Evolutionary conservation across 1,140 invertebrate genomes (phyloP), one percentile per base, ranked within the genome.

Genomic region (Scaptomyza pallida): DNA sequence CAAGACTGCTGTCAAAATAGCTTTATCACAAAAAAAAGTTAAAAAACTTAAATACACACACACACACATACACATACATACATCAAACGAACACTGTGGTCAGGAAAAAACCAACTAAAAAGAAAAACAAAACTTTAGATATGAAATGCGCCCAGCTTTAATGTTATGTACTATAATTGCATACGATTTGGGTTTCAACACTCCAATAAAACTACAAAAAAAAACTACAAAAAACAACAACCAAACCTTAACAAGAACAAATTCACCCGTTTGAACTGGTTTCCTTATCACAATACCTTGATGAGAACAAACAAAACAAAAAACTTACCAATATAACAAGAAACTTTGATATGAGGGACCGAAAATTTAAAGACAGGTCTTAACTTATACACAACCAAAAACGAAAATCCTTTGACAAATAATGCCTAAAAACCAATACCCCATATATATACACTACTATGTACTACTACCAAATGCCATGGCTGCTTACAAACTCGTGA

Each of bases 1-100:
- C 83, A 88, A 88, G 82, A 88, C 82, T 88, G 82, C 82, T 88
- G 82, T 88, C 82, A 88, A 88, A 88, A 88, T 88, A 88, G 82
- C 82, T 88, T 88, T 88, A 88, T 88, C 82, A 89, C 78, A 88
- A 64, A 60, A 62, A 57, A 63, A 68, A 74, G n/a, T n/a, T n/a
- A n/a, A 48, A 37, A 55, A 19, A 56, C 17, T 48, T 21, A 21
- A 30, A 30, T 0, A 26, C 10, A 72, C 17, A 72, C 15, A 70
- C 41, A 75, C 43, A 33, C 35, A 48, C 56, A 54, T 47, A 23
- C 40, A 72, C 43, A 67, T 23, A 76, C 59, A 56, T 35, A 65
- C 40, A 71, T 16, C 48, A 52, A 69, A 52, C 52, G 17, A 51
- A 81, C 54, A 70, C 30, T 68, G 52, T 48, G 40, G 44, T 67